These are phyloP conservation scores for Phacellophora camtschatica DNA, from an alignment of 30 jellyfish, hydroid and myxozoan genomes.

Conservation along the genomic window DNA sequence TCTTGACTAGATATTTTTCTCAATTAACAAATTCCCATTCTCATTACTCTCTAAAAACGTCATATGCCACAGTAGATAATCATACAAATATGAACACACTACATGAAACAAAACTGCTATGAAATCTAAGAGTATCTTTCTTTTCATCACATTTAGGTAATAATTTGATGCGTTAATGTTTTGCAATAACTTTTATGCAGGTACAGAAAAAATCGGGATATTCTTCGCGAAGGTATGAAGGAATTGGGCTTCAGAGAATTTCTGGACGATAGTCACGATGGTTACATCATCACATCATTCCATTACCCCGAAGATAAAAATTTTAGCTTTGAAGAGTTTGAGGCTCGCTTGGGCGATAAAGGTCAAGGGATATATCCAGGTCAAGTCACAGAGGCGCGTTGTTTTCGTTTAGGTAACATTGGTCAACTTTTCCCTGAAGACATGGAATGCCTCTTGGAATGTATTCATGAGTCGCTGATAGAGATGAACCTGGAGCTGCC, in stretches of 20 bases:
- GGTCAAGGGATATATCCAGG: constrained; percentile 87
- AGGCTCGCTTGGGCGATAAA: constrained; percentile 40
- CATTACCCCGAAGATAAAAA: constrained; percentile 64
- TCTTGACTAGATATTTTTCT: too few species aligned
- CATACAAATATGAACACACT: too few species aligned
- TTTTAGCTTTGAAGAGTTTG: constrained; percentile 54
- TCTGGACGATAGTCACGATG: constrained; percentile 61
- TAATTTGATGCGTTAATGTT: too few species aligned
- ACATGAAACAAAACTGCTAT: too few species aligned
- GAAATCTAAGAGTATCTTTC: too few species aligned
- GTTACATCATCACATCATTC: constrained; percentile 80
- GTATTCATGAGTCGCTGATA: constrained; percentile 51
- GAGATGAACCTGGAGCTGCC: constrained; percentile 73
- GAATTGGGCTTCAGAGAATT: constrained; percentile 79
- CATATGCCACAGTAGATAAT: too few species aligned
- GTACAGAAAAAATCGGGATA: constrained; percentile 60
- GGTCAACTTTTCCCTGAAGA: constrained; percentile 71
- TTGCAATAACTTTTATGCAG: constrained; percentile 23
- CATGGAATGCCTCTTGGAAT: constrained; percentile 52
- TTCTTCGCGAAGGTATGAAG: constrained; percentile 71
- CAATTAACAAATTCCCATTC: too few species aligned
- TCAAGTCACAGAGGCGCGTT: constrained; percentile 79
- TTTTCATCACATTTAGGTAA: too few species aligned
- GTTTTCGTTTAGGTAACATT: constrained; percentile 78
- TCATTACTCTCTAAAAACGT: too few species aligned